phyloP scores from a whole-genome alignment of 2,888 invertebrate species.

The Diaperis boleti region DNA sequence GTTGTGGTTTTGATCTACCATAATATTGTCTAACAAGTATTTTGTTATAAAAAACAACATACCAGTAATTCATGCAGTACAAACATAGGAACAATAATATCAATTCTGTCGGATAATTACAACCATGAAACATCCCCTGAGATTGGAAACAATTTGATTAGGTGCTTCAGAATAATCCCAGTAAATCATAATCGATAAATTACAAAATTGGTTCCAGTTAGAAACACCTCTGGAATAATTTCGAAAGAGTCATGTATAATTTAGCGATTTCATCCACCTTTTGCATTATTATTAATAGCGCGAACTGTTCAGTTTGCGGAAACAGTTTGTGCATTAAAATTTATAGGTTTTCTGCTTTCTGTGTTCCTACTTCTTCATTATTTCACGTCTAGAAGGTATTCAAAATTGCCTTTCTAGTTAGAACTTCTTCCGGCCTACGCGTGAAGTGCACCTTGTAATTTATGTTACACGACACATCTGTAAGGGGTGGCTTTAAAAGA shows the following conservation, averaged over 20 bases:
- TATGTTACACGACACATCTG: not conserved
- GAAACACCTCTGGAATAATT: not conserved
- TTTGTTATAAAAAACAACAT: too few relatives aligned
- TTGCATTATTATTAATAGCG: not conserved
- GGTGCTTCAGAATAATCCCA: too few relatives aligned
- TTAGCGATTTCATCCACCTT: not conserved
- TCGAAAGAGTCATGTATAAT: not conserved
- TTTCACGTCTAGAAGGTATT: not conserved
- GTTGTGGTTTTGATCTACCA: too few relatives aligned
- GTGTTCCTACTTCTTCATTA: too few relatives aligned
- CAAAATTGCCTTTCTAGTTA: not conserved
- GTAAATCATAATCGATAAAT: not conserved
- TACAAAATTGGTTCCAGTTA: not conserved
- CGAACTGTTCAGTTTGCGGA: not conserved
- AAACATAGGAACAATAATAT: too few relatives aligned
- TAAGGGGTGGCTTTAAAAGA: constrained; percentile 3
- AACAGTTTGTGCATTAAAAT: too few relatives aligned
- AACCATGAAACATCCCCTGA: too few relatives aligned
- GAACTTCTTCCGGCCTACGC: not conserved
- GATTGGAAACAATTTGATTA: too few relatives aligned
- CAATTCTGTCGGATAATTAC: too few relatives aligned
- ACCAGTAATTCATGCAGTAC: too few relatives aligned
- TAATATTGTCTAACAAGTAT: too few relatives aligned
- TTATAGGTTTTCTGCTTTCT: too few relatives aligned
- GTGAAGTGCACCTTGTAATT: not conserved